Conservation (phyloP, 1,140 invertebrate species). For the Lucilia cuprina region DNA sequence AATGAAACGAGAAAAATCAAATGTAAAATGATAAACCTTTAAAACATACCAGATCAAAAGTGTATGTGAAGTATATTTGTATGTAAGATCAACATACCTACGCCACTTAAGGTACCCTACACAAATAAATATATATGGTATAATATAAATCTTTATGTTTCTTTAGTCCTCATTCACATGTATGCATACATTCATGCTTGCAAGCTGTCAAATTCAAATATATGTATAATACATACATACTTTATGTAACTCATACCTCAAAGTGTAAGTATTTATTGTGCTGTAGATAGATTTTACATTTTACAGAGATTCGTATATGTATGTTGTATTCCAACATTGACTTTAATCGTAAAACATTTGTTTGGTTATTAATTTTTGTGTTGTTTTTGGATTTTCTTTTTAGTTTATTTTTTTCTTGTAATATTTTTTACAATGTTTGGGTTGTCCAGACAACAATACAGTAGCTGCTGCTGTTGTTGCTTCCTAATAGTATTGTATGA, state of each 20-base stretch:
- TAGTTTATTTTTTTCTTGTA: not conserved
- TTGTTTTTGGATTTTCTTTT: conserved; percentile 1
- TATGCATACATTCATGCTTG: too few relatives aligned
- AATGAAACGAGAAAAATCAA: not conserved
- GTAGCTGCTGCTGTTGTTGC: not conserved
- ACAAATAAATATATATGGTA: too few relatives aligned
- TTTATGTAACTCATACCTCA: too few relatives aligned
- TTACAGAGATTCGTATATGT: not conserved
- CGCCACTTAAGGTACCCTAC: not conserved
- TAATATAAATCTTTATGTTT: too few relatives aligned
- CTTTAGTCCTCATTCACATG: too few relatives aligned
- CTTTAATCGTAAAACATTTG: conserved; percentile 30
- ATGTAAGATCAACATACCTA: not conserved
- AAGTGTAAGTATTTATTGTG: too few relatives aligned
- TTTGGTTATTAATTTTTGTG: conserved; percentile 34
- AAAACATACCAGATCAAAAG: not conserved
- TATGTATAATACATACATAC: too few relatives aligned
- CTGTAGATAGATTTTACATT: not conserved
- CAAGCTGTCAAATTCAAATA: too few relatives aligned
- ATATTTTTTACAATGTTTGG: not conserved
- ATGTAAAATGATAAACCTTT: not conserved
- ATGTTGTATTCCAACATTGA: not conserved
- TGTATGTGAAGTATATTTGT: too few relatives aligned
- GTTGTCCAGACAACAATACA: not conserved
- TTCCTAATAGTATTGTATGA: too few relatives aligned